Percentiles rank a stretch among this genome's conserved stretches.
Conservation (phyloP, 2,113 vertebrate species). For the Turdus rufiventris region DNA sequence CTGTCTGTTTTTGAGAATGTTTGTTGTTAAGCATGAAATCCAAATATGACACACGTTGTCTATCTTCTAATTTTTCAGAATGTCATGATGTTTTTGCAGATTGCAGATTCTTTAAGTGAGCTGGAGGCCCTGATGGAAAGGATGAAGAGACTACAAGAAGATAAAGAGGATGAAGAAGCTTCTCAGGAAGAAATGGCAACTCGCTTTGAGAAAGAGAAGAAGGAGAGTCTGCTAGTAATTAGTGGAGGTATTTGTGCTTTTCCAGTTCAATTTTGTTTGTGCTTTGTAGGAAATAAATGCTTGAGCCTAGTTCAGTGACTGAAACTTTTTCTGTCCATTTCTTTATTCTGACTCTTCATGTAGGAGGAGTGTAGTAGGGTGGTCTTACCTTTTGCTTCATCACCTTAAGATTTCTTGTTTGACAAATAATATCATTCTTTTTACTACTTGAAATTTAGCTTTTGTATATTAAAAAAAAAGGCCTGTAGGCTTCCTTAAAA, state of each 20-base stretch:
- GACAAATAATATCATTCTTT: neutral
- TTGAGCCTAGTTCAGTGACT: neutral
- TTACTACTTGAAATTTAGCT: neutral
- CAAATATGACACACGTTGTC: neutral
- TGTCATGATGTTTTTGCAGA: constrained; percentile 68
- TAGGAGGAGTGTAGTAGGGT: neutral
- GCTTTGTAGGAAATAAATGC: neutral
- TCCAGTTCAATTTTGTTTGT: neutral
- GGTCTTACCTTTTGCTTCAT: neutral
- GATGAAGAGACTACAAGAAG: constrained; percentile 83
- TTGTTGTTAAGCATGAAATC: constrained; percentile 5
- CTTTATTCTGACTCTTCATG: neutral
- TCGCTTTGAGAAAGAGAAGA: constrained; percentile 83
- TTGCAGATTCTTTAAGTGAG: constrained; percentile 78
- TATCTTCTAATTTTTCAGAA: constrained; percentile 36
- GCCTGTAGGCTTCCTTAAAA: neutral
- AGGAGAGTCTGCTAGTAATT: constrained; percentile 81
- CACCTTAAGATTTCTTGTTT: neutral
- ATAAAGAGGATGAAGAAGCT: constrained; percentile 76
- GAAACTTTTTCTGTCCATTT: neutral
- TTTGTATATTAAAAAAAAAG: neutral
- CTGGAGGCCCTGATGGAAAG: constrained; percentile 83
- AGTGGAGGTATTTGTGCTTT: constrained; percentile 73
- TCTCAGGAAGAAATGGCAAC: constrained; percentile 85
- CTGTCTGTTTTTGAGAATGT: neutral